Base-by-base conservation (phyloP, 2,113 vertebrate genomes). In the Chamaetylas fuelleborni region DNA sequence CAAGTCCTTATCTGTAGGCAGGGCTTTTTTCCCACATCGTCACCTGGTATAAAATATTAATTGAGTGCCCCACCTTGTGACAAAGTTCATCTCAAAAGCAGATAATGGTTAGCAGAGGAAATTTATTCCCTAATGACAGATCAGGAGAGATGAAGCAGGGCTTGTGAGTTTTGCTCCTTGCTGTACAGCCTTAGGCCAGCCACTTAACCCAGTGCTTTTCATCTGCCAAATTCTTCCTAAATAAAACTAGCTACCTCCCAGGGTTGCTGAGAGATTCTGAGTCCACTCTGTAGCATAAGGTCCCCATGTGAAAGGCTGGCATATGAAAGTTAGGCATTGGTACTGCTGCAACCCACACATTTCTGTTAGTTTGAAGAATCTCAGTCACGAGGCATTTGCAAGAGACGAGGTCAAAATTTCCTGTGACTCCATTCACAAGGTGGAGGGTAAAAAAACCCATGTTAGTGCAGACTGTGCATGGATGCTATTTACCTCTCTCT, bases 401-500 rank as follows among this genome's bases (percentile, higher is more conserved):
- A 94, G 54, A 65, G 51, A 80, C 1, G 26, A 93, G 72, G 70
- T 91, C 80, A 93, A 93, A 69, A 38, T 19, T 88, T 88, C 77
- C 82, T 86, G n/a, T 62, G 80, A 86, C 31, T 88, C 42, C 42
- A 91, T 65, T 78, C 62, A 82, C 40, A 74, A 88, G 60, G 38
- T 72, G 78, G 88, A 86, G 60, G 84, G 18, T 65, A 89, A n/a
- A 38, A 90, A 85, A 80, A 85, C n/a, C 15, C 10, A 69, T 29
- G 29, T 56, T 73, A 36, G 56, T 96, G 76, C 47, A 92, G 56
- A 82, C 61, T 92, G 69, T 84, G 47, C 65, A 80, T 88, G 84
- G 96, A 95, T 77, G 34, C 81, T 97, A 62, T 96, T 97, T 96
- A 85, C 66, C 28, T 96, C 86, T 97, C 66, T 96, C 94, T 92